Percentiles rank a stretch among this genome's conserved stretches.
Conservation (phyloP, 1,140 invertebrate genomes). For the Matsumurasca onukii region DNA sequence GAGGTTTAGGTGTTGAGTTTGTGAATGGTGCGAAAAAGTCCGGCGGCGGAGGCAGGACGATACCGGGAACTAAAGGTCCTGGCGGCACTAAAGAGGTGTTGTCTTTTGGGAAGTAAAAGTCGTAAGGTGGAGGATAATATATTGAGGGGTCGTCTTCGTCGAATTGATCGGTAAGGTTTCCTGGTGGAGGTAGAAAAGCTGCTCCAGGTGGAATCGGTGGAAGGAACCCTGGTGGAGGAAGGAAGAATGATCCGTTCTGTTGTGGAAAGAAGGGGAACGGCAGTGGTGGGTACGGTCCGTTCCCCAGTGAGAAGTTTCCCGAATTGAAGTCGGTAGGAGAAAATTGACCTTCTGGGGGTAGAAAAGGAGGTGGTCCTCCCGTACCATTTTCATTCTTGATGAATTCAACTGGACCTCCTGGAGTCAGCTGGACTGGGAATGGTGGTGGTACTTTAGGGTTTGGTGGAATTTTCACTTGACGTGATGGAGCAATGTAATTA, state of each 20-base stretch:
- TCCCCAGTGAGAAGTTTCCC: conserved; percentile 61
- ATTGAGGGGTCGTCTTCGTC: conserved; percentile 88
- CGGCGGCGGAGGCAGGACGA: conserved; percentile 81
- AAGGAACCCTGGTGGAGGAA: conserved; percentile 46
- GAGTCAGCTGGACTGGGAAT: conserved; percentile 81
- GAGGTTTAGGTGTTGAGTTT: conserved; percentile 36
- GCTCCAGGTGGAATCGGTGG: conserved; percentile 62
- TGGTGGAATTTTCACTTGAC: conserved; percentile 74
- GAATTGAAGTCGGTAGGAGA: conserved; percentile 45
- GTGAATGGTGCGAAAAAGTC: conserved; percentile 76
- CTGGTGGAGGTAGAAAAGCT: conserved; percentile 66
- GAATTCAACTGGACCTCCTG: conserved; percentile 74
- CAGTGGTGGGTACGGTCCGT: conserved; percentile 51
- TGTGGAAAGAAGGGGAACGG: conserved; percentile 54
- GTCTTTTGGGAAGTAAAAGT: conserved; percentile 77
- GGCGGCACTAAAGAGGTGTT: conserved; percentile 75
- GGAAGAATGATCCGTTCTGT: conserved; percentile 44
- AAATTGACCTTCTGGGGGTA: conserved; percentile 44
- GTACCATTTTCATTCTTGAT: conserved; percentile 53
- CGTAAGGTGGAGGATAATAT: conserved; percentile 86
- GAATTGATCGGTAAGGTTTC: conserved; percentile 69
- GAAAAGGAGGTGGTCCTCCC: conserved; percentile 48
- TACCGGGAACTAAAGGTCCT: conserved; percentile 82
- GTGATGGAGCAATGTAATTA: conserved; percentile 72
- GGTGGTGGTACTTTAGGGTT: conserved; percentile 80